phyloP scores from a whole-genome alignment of 1,140 invertebrate genomes.

The Megalonaias nervosa region DNA sequence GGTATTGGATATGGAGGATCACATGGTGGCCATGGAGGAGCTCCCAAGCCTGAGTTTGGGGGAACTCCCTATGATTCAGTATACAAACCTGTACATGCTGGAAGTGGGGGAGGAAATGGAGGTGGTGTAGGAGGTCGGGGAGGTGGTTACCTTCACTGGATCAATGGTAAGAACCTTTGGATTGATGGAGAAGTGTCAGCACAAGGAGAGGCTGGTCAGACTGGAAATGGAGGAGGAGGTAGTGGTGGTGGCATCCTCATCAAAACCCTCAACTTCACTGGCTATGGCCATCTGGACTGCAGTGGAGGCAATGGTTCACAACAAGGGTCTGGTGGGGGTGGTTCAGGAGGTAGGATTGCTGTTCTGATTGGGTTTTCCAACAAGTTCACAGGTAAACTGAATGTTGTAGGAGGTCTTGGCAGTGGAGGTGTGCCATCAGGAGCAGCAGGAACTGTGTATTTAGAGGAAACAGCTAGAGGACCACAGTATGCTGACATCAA shows the following conservation, averaged over 20 bases:
- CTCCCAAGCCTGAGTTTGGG: conserved; percentile 39
- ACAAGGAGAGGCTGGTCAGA: conserved; percentile 45
- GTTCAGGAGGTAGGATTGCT: conserved; percentile 53
- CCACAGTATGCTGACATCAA: conserved; percentile 62
- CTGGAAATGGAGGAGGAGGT: conserved; percentile 50
- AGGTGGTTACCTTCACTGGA: conserved; percentile 56
- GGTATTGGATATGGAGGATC: conserved; percentile 49
- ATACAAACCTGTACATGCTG: conserved; percentile 37
- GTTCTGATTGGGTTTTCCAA: conserved; percentile 53
- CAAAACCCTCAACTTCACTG: conserved; percentile 59
- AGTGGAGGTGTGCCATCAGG: conserved; percentile 41
- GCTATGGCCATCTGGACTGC: conserved; percentile 55
- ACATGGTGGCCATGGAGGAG: conserved; percentile 63
- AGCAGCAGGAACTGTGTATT: conserved; percentile 59
- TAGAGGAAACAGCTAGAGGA: conserved; percentile 56
- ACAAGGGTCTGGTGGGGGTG: conserved; percentile 44
- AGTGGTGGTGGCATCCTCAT: conserved; percentile 57
- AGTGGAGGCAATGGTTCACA: conserved; percentile 49
- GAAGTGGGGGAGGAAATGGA: conserved; percentile 60
- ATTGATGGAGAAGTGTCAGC: conserved; percentile 54
- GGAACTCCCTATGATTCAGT: conserved; percentile 53
- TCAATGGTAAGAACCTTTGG: conserved; percentile 49
- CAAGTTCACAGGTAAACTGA: conserved; percentile 50
- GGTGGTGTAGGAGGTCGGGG: conserved; percentile 53
- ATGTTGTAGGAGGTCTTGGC: conserved; percentile 52